phyloP scores from a whole-genome alignment of 2,797 vertebrate species.

The Iguana delicatissima region DNA sequence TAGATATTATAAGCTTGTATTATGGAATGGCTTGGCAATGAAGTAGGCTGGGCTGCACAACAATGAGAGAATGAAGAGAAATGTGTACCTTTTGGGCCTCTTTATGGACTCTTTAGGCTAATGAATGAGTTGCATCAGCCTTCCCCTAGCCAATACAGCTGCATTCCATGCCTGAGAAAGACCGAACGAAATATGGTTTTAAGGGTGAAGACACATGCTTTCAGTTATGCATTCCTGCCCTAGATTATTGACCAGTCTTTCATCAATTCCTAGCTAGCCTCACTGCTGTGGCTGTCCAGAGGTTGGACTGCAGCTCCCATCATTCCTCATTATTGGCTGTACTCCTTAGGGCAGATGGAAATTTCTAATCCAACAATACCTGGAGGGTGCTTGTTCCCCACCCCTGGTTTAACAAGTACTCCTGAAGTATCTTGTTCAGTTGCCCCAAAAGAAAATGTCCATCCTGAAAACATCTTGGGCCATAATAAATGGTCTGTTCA shows the following conservation, averaged over 20 bases:
- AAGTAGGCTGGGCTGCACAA: too few species aligned
- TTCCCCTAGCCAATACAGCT: too few species aligned
- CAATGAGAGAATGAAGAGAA: too few species aligned
- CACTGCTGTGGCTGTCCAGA: background rate
- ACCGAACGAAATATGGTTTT: background rate
- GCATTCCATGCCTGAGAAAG: too few species aligned
- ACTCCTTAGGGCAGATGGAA: background rate
- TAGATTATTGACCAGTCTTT: too few species aligned
- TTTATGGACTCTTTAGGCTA: too few species aligned
- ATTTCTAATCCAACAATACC: background rate
- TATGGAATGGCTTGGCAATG: too few species aligned
- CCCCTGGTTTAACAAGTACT: background rate
- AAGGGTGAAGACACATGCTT: background rate
- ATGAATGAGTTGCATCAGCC: too few species aligned
- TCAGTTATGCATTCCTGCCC: too few species aligned
- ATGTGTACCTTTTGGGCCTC: too few species aligned
- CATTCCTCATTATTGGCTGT: background rate
- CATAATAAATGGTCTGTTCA: background rate
- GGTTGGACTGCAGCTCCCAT: background rate
- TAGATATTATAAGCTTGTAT: too few species aligned
- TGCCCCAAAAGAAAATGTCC: background rate
- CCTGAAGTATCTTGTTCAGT: background rate
- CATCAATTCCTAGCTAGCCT: too few species aligned
- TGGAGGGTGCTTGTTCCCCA: background rate
- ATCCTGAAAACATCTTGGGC: background rate